phyloP scores from a whole-genome alignment of 1,140 invertebrate species.

The Hyphantria cunea region DNA sequence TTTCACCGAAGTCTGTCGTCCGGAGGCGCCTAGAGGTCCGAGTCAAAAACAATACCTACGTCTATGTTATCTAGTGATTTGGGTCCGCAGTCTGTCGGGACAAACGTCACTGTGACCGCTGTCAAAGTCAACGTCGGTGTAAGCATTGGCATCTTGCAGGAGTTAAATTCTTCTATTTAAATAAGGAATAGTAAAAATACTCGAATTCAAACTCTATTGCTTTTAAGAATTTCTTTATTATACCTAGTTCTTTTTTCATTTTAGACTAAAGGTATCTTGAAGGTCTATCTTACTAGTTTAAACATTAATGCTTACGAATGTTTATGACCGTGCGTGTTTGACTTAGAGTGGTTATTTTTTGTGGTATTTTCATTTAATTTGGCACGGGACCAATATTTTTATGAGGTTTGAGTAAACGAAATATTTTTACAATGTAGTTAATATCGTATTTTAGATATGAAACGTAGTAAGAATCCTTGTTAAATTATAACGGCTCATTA shows the following conservation, averaged over 20 bases:
- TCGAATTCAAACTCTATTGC: neutral
- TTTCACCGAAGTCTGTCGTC: slow-evolving; percentile 4
- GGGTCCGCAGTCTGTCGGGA: slow-evolving; percentile 25
- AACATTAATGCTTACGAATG: too few relatives aligned
- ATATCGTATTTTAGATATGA: too few relatives aligned
- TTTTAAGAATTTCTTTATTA: neutral
- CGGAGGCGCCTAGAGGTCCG: slow-evolving; percentile 4
- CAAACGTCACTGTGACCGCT: slow-evolving; percentile 33
- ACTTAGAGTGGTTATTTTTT: too few relatives aligned
- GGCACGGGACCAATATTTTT: too few relatives aligned
- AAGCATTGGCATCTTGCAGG: slow-evolving; percentile 4
- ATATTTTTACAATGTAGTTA: too few relatives aligned
- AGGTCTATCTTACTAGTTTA: too few relatives aligned
- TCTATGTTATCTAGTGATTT: slow-evolving; percentile 30
- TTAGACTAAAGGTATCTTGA: too few relatives aligned
- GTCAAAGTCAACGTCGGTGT: slow-evolving; percentile 33
- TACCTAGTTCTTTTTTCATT: too few relatives aligned
- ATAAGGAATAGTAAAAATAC: neutral
- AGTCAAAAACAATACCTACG: slow-evolving; percentile 27
- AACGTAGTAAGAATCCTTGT: too few relatives aligned
- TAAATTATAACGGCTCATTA: too few relatives aligned
- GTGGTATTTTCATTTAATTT: neutral
- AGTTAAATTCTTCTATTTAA: slow-evolving; percentile 13
- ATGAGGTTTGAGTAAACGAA: too few relatives aligned
- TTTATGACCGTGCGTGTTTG: too few relatives aligned